phyloP scores from a whole-genome alignment of 2,797 vertebrate species.

The Uromys caudimaculatus region DNA sequence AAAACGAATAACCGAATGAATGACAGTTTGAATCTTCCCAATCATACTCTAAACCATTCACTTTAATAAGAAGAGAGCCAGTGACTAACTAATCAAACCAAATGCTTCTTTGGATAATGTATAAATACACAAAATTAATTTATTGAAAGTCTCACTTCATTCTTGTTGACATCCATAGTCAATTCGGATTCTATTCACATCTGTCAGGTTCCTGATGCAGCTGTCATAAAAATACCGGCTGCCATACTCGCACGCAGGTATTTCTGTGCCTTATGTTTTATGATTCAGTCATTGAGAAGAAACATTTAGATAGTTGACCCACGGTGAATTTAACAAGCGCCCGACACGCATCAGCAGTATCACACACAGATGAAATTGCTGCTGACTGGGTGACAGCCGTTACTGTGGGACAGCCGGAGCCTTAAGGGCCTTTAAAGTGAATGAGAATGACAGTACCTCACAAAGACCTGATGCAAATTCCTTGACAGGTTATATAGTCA shows the following conservation, averaged over 20 bases:
- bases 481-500: constrained; percentile 81
- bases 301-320: constrained; percentile 74
- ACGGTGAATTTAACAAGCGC: constrained; percentile 74
- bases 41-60: neutral
- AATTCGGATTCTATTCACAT: neutral
- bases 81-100: neutral
- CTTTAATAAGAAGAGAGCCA: neutral
- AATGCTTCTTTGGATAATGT: constrained; percentile 22
- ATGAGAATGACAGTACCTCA: constrained; percentile 82
- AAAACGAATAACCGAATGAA: neutral
- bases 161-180: neutral
- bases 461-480: constrained; percentile 70
- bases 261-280: constrained; percentile 62
- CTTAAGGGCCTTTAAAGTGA: constrained; percentile 75
- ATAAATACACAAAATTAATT: constrained; percentile 22
- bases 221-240: constrained; percentile 6
- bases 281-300: constrained; percentile 65
- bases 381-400: constrained; percentile 78
- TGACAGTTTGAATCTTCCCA: neutral
- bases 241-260: neutral
- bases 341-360: constrained; percentile 78
- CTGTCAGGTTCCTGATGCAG: neutral
- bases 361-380: constrained; percentile 36
- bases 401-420: constrained; percentile 32
- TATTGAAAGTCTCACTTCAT: constrained; percentile 6